Conservation (phyloP, 2,888 invertebrate species). For the Thelaira solivaga region DNA sequence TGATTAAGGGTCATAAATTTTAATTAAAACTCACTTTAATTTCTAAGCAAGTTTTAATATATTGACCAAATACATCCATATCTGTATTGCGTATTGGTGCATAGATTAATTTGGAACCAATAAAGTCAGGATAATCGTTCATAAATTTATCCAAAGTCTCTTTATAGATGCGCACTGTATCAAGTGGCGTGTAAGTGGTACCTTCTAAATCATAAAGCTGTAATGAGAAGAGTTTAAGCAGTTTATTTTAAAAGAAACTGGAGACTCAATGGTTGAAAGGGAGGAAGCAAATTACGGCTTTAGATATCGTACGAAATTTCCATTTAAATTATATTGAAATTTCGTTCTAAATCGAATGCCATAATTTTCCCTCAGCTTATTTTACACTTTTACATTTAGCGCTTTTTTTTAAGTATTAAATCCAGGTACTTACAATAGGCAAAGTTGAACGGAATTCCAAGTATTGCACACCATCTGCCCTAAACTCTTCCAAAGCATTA, state of each 20-base stretch:
- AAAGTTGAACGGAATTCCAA: slow-evolving; percentile 83
- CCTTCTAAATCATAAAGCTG: slow-evolving; percentile 83
- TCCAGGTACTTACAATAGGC: slow-evolving; percentile 74
- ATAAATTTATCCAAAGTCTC: slow-evolving; percentile 80
- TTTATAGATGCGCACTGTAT: slow-evolving; percentile 81
- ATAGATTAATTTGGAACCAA: slow-evolving; percentile 84
- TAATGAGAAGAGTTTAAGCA: neutral
- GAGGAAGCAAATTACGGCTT: too few relatives aligned
- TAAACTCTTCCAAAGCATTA: slow-evolving; percentile 80
- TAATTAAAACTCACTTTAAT: slow-evolving; percentile 67
- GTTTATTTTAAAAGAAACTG: neutral
- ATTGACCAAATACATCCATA: slow-evolving; percentile 74
- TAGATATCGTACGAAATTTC: too few relatives aligned
- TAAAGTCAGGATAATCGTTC: slow-evolving; percentile 81
- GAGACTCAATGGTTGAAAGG: too few relatives aligned
- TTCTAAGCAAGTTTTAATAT: slow-evolving; percentile 75
- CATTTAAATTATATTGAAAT: too few relatives aligned
- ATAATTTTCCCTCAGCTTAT: too few relatives aligned
- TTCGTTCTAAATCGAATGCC: too few relatives aligned
- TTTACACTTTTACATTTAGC: too few relatives aligned
- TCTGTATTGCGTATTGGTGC: slow-evolving; percentile 80
- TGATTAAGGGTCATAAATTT: too few relatives aligned
- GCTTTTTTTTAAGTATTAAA: neutral
- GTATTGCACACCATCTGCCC: slow-evolving; percentile 84
- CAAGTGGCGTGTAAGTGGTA: slow-evolving; percentile 78